Evolutionary conservation across 2,113 vertebrate genomes (phyloP).

Genomic region (Clarias gariepinus): DNA sequence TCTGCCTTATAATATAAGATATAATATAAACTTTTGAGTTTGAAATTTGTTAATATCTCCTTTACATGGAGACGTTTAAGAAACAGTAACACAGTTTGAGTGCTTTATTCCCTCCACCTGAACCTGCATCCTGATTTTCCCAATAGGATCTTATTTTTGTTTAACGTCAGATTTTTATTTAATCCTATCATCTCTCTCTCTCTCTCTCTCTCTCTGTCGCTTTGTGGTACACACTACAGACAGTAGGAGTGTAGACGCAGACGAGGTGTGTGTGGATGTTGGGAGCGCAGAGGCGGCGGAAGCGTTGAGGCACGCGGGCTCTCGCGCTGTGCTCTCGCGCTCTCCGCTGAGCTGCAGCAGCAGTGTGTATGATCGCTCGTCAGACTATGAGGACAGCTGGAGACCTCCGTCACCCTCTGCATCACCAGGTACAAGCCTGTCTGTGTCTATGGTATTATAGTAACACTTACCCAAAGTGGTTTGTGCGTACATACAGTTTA

Average conservation of each 20-base stretch:
- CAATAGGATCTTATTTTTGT: neutral
- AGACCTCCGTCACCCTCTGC: constrained; percentile 93
- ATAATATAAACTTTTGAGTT: too few species aligned
- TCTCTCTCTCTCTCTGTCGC: neutral
- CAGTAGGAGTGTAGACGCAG: constrained; percentile 61
- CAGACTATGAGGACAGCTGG: constrained; percentile 91
- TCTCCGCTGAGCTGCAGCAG: constrained; percentile 84
- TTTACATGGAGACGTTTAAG: too few species aligned
- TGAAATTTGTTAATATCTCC: too few species aligned
- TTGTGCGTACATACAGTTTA: neutral
- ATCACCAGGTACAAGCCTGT: constrained; percentile 79
- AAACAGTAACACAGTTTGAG: too few species aligned
- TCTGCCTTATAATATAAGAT: too few species aligned
- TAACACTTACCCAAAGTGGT: neutral
- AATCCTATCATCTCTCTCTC: neutral
- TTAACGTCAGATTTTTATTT: too few species aligned
- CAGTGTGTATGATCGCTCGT: constrained; percentile 77
- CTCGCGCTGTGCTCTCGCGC: constrained; percentile 75
- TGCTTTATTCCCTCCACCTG: neutral
- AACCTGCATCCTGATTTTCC: neutral
- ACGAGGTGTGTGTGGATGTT: constrained; percentile 42
- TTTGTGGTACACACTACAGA: constrained; percentile 39
- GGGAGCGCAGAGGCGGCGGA: constrained; percentile 59
- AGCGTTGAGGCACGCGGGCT: constrained; percentile 74
- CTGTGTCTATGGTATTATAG: neutral